Conservation (phyloP, 2,888 invertebrate genomes). For the Athalia cordata region DNA sequence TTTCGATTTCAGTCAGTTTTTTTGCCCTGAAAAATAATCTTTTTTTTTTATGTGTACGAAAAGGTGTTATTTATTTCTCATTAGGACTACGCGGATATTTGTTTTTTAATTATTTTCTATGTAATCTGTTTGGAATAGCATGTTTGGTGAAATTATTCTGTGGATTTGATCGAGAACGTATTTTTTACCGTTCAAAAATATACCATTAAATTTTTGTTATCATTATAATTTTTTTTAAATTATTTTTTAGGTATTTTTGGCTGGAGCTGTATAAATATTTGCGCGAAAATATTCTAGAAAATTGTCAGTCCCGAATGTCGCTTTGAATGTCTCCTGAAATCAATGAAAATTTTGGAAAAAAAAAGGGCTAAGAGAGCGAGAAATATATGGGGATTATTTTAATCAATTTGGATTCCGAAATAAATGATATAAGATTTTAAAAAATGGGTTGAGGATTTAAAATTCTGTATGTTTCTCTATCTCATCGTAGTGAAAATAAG, state of each 20-base stretch:
- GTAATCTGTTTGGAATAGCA: conserved; percentile 27
- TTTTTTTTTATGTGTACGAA: too few species aligned
- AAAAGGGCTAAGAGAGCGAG: too few species aligned
- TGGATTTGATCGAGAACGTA: background rate
- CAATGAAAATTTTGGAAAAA: too few species aligned
- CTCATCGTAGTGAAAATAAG: too few species aligned
- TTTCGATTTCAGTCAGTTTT: conserved; percentile 29
- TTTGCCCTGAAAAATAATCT: too few species aligned
- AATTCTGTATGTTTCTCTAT: too few species aligned
- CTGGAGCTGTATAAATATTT: background rate
- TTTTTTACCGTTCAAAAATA: background rate
- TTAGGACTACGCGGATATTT: background rate
- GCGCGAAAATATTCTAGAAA: background rate
- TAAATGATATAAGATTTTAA: too few species aligned
- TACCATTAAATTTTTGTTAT: conserved; percentile 9
- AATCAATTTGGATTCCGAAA: too few species aligned
- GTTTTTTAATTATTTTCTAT: background rate
- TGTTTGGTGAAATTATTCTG: conserved; percentile 13
- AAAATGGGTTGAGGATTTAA: too few species aligned
- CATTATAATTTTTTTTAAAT: background rate
- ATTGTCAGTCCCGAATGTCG: conserved; percentile 38
- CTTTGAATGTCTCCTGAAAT: conserved; percentile 43
- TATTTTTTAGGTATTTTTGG: too few species aligned
- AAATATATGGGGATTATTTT: too few species aligned
- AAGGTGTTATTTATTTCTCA: too few species aligned